These are phyloP conservation scores for Bhutanitis thaidina DNA, from an alignment of 2,888 invertebrate genomes.

Conservation along the genomic window DNA sequence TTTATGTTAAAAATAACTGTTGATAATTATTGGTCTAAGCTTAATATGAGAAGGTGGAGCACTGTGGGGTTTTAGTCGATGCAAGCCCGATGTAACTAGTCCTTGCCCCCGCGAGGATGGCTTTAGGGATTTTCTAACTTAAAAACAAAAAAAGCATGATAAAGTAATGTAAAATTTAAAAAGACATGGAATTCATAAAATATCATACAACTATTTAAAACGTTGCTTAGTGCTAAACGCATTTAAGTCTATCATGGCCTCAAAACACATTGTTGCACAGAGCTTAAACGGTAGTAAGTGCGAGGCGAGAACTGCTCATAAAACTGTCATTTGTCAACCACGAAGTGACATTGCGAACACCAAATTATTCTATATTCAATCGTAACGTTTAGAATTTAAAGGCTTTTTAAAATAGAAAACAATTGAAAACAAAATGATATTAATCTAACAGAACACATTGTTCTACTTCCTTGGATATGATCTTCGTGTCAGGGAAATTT, in stretches of 20 bases:
- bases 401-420: not conserved
- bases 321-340: slow-evolving; percentile 1
- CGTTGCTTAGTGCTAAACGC: no score
- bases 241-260: not conserved
- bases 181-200: no score
- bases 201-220: no score
- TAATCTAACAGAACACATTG: not conserved
- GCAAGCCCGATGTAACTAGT: no score
- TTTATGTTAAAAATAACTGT: no score
- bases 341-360: not conserved
- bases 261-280: not conserved
- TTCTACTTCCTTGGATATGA: not conserved
- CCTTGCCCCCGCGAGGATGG: no score
- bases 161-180: no score
- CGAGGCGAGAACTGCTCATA: slow-evolving; percentile 3
- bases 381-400: not conserved
- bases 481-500: not conserved
- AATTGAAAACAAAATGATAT: not conserved
- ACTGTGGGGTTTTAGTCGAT: no score
- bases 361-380: not conserved
- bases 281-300: not conserved
- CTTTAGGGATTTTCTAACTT: no score
- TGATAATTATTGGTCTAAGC: no score
- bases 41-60: no score
- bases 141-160: no score